Evolutionary conservation across 2,113 vertebrate species (phyloP).

Genomic region (Bagarius yarrelli): DNA sequence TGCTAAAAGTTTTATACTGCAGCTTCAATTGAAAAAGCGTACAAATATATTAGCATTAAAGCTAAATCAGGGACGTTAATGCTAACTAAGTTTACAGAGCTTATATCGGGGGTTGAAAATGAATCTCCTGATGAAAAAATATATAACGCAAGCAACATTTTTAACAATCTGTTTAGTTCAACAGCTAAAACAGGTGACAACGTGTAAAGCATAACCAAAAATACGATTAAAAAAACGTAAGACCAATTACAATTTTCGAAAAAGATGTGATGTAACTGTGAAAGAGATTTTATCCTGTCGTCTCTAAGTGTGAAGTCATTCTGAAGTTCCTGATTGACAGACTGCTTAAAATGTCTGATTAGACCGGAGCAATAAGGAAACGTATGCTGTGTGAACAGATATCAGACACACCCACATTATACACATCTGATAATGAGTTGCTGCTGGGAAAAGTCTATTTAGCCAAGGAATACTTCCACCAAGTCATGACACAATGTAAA

Average conservation of each 20-base stretch:
- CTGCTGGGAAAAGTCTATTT: not conserved
- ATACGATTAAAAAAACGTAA: not conserved
- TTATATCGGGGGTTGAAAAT: not conserved
- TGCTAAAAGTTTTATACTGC: not conserved
- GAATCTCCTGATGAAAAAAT: not conserved
- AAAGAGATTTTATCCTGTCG: not conserved
- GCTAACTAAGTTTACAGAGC: not conserved
- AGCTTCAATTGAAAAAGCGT: not conserved
- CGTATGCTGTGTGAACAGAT: not conserved
- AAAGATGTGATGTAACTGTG: not conserved
- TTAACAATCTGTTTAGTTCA: not conserved
- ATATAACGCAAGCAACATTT: not conserved
- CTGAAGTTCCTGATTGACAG: not conserved
- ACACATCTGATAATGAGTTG: conserved; percentile 7
- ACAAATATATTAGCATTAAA: not conserved
- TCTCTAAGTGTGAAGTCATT: too few species aligned
- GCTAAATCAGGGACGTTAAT: not conserved
- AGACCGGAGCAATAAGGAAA: not conserved
- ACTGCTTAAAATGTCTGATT: not conserved
- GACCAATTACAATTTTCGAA: too few species aligned
- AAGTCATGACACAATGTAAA: conserved; percentile 10
- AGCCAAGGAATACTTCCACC: not conserved
- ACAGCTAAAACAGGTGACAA: not conserved
- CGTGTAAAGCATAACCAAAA: not conserved
- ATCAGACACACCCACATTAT: conserved; percentile 22